Evolutionary conservation across 2,797 vertebrate species (phyloP).

Genomic region (Prionace glauca): DNA sequence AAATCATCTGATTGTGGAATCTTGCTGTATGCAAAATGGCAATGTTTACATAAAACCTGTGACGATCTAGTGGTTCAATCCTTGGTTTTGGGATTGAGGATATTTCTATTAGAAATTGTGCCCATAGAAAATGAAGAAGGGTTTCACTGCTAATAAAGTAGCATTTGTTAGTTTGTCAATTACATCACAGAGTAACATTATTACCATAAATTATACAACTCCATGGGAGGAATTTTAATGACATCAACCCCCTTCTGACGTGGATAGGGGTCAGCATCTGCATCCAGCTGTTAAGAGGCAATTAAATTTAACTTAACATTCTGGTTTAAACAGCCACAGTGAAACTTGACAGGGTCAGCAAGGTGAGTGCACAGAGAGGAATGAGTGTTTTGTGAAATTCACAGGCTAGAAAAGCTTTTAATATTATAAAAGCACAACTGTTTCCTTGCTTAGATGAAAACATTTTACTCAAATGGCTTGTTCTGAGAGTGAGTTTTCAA

Average conservation of each 20-base stretch:
- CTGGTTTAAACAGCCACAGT: neutral
- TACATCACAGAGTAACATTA: neutral
- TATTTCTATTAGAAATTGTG: neutral
- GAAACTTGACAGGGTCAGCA: neutral
- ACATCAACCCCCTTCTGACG: neutral
- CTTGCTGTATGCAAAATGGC: neutral
- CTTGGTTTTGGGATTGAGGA: neutral
- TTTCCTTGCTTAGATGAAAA: neutral
- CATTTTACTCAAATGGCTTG: neutral
- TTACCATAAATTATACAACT: neutral
- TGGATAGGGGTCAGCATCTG: neutral
- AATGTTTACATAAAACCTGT: no score
- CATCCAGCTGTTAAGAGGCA: neutral
- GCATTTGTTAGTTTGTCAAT: neutral
- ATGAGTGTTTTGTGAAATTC: neutral
- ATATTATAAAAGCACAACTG: neutral
- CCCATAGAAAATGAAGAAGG: neutral
- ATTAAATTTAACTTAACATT: neutral
- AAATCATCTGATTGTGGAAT: neutral
- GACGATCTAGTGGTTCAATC: neutral
- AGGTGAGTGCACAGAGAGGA: neutral
- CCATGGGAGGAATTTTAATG: neutral
- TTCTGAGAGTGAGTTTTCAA: neutral
- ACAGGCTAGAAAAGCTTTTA: neutral
- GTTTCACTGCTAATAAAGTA: neutral